Evolutionary conservation across 1,140 invertebrate genomes (phyloP), one percentile per base, ranked within the genome.

Genomic region (Steinernema feltiae): DNA sequence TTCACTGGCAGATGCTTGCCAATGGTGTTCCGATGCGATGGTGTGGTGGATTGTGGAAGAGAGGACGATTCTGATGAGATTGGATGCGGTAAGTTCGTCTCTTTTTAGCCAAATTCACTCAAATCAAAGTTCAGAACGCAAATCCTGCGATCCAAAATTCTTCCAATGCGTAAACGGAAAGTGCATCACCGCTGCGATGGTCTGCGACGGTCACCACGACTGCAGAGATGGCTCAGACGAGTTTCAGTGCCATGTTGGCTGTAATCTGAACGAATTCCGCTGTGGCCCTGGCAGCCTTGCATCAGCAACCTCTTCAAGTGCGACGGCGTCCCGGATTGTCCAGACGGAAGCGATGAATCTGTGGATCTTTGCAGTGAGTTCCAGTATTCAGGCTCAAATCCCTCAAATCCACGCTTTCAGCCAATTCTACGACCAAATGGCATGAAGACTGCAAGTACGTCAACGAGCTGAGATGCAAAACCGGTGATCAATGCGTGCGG

Each of bases 111-210:
- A n/a, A n/a, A n/a, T n/a, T n/a, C n/a, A n/a, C n/a, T n/a, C n/a
- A n/a, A n/a, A n/a, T n/a, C n/a, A n/a, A n/a, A n/a, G n/a, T 79
- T 75, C 41, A 30, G 32, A 15, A 7, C 31, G 48, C 27, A 35
- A 73, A 63, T 18, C 18, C 12, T 73, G 73, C 29, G 69, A 30
- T 73, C 70, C 30, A 7, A 72, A 24, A 74, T 24, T 84, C 88
- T 30, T 75, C 90, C 90, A 93, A 29, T 98, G 95, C 87, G 91
- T 91, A 72, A 97, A 97, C 84, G 94, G 93, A 0, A 90, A 94
- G 0, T 97, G 95, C 83, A 97, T 98, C 78, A 95, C 95, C 84
- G 93, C 93, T 82, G 92, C 93, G 0, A 96, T 93, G 70, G 29
- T 80, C 17, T 89, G 88, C 78, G 87, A 89, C 81, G 88, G 88